phyloP scores from a whole-genome alignment of 2,797 vertebrate genomes.

The Pseudomugil gertrudae region DNA sequence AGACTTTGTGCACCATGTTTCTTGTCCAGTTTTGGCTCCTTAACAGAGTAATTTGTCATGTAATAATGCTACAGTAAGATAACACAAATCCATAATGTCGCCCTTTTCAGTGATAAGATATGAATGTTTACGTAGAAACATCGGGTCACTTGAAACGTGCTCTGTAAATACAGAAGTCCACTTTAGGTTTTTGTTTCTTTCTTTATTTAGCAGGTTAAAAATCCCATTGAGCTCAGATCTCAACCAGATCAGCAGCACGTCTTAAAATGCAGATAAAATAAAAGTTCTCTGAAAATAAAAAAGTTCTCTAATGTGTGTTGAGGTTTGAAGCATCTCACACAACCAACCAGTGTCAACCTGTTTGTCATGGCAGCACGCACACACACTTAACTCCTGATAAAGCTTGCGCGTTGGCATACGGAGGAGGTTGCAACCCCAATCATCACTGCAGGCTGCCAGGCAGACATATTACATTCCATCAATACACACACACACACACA shows the following conservation, averaged over 20 bases:
- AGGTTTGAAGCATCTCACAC: constrained; percentile 19
- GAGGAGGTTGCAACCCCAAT: constrained; percentile 34
- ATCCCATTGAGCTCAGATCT: no score
- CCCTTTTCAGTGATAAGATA: constrained; percentile 8
- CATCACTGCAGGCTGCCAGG: constrained; percentile 23
- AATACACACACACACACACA: neutral
- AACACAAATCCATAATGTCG: neutral
- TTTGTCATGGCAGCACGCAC: constrained; percentile 28
- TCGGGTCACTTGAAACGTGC: no score
- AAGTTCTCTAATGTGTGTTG: constrained; percentile 29
- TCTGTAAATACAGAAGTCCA: no score
- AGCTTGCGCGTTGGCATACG: constrained; percentile 21
- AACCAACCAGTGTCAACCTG: constrained; percentile 11
- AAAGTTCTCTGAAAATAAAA: no score
- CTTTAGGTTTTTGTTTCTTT: no score
- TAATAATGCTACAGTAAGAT: neutral
- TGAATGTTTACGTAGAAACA: constrained; percentile 21
- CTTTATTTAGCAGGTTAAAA: no score
- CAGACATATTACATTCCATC: constrained; percentile 16
- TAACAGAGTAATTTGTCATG: no score
- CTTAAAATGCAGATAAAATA: no score
- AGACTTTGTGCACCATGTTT: no score
- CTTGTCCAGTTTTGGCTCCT: no score
- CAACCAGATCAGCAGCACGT: no score
- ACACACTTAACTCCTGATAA: constrained; percentile 38